A percentile compares a stretch with the other conserved stretches of the same genome.
Evolutionary conservation across 1,140 invertebrate species (phyloP).

Genomic region (Dendrolimus punctatus): DNA sequence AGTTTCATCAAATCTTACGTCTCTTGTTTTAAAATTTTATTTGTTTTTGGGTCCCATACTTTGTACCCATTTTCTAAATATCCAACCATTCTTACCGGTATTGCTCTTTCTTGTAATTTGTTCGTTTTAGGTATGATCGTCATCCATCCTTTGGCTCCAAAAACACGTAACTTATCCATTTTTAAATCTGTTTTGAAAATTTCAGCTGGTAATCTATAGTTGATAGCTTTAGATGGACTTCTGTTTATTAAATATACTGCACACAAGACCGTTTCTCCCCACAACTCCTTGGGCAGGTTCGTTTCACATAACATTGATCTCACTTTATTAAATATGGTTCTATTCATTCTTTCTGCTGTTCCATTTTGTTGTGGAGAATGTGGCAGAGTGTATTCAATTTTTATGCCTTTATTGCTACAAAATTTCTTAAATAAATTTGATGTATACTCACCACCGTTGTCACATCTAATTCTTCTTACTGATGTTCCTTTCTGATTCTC

Average conservation of each 20-base stretch:
- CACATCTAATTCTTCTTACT: not conserved
- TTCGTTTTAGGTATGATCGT: too few species aligned
- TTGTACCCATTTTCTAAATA: constrained; percentile 1
- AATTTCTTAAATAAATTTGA: not conserved
- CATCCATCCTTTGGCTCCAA: too few species aligned
- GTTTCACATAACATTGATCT: not conserved
- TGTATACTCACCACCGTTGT: constrained; percentile 1
- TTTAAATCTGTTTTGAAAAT: not conserved
- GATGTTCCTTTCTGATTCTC: too few species aligned
- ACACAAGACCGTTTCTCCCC: constrained; percentile 3
- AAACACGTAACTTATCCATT: too few species aligned
- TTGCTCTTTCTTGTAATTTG: too few species aligned
- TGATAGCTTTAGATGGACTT: not conserved
- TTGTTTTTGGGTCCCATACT: constrained; percentile 1
- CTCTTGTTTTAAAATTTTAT: constrained; percentile 2
- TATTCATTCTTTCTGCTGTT: not conserved
- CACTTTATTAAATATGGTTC: not conserved
- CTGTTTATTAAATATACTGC: constrained; percentile 2
- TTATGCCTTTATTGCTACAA: not conserved
- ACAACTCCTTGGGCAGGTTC: not conserved
- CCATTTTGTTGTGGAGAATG: not conserved
- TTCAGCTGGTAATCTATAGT: not conserved
- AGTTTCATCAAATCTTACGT: not conserved
- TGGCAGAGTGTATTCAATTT: not conserved
- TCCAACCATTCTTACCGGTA: not conserved